Evolutionary conservation across 2,888 invertebrate species (phyloP).

Genomic region (Proisotoma minuta): DNA sequence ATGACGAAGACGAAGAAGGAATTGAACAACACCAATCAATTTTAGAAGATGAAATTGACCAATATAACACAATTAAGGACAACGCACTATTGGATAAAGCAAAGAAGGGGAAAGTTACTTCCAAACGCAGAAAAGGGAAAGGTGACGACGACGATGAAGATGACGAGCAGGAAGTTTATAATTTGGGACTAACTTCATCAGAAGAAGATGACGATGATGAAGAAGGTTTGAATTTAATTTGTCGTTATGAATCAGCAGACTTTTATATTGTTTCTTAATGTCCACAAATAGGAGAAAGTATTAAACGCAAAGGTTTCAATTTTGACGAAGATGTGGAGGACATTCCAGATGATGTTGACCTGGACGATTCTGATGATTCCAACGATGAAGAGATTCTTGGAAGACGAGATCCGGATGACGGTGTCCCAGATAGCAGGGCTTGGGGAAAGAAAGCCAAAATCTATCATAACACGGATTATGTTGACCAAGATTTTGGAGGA

Average conservation of each 20-base stretch:
- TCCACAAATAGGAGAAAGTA: background rate
- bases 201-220: conserved; percentile 30
- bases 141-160: conserved; percentile 23
- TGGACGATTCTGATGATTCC: conserved; percentile 49
- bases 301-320: background rate
- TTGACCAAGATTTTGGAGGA: conserved; percentile 78
- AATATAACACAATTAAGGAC: conserved; percentile 38
- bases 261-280: background rate
- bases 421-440: conserved; percentile 72
- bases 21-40: conserved; percentile 38
- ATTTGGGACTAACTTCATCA: conserved; percentile 20
- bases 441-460: conserved; percentile 79
- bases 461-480: conserved; percentile 82
- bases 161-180: conserved; percentile 37
- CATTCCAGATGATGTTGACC: conserved; percentile 29
- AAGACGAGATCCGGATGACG: conserved; percentile 63
- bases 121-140: conserved; percentile 7
- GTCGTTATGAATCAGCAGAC: too few species aligned
- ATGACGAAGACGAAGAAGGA: conserved; percentile 39
- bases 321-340: conserved; percentile 18
- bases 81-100: conserved; percentile 32
- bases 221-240: background rate
- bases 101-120: conserved; percentile 19
- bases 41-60: conserved; percentile 46
- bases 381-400: conserved; percentile 66